Percentiles rank a stretch among this genome's conserved stretches.
Conservation (phyloP, 1,140 invertebrate species). For the Cotesia glomerata region DNA sequence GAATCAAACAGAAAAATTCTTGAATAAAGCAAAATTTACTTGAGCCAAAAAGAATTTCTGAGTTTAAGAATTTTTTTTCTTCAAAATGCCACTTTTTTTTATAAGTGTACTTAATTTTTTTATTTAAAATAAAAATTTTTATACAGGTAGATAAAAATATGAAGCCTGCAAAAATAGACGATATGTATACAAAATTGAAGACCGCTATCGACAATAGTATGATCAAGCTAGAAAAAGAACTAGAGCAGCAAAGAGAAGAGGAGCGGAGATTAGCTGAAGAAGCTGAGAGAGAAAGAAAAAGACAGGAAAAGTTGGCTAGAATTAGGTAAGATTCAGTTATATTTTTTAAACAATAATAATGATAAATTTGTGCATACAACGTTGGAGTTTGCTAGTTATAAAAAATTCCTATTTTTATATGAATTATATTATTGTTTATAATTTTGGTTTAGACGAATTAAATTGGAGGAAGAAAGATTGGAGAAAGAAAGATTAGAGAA, state of each 20-base stretch:
- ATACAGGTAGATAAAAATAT: slow-evolving; percentile 71
- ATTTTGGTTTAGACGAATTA: no score
- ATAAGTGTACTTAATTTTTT: neutral
- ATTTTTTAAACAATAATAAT: neutral
- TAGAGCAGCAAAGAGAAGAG: slow-evolving; percentile 81
- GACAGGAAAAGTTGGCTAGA: slow-evolving; percentile 77
- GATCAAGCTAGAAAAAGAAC: slow-evolving; percentile 71
- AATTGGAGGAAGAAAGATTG: no score
- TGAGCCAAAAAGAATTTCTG: no score
- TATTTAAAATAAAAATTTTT: slow-evolving; percentile 5
- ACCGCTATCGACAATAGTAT: slow-evolving; percentile 76
- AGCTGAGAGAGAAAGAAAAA: slow-evolving; percentile 86
- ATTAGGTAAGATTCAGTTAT: slow-evolving; percentile 68
- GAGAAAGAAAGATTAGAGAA: no score
- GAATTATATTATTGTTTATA: no score
- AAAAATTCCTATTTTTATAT: no score
- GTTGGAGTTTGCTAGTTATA: no score
- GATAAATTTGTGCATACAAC: slow-evolving; percentile 4
- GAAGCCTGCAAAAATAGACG: slow-evolving; percentile 70
- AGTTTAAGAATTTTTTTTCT: no score
- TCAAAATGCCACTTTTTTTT: no score
- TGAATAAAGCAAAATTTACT: no score
- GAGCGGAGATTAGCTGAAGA: slow-evolving; percentile 83
- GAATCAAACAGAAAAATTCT: no score
- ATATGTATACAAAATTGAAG: slow-evolving; percentile 70